Conservation (phyloP, 1,140 invertebrate species). For the Zaprionus inermis region DNA sequence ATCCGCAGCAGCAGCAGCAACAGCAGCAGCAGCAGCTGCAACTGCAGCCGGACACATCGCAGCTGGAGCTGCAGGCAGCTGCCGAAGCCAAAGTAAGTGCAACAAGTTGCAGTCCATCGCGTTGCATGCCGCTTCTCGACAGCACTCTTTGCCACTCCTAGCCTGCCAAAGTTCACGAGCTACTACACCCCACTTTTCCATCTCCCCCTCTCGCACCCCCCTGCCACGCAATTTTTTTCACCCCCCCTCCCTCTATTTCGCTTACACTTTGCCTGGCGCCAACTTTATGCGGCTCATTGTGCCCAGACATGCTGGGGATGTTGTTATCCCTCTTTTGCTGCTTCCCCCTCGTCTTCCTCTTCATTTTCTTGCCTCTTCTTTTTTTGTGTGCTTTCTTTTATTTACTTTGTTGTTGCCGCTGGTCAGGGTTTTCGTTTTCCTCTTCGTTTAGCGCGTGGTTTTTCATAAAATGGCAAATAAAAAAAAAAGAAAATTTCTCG, state of each 20-base stretch:
- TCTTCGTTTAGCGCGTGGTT: slow-evolving; percentile 10
- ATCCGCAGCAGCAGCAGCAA: slow-evolving; percentile 31
- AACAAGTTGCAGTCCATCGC: slow-evolving; percentile 67
- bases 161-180: not conserved
- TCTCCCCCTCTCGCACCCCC: not conserved
- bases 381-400: not conserved
- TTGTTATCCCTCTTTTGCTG: slow-evolving; percentile 42
- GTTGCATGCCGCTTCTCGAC: slow-evolving; percentile 25
- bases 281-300: slow-evolving; percentile 64
- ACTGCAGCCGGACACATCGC: slow-evolving; percentile 25
- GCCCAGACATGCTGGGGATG: slow-evolving; percentile 15
- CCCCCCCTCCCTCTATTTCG: not conserved
- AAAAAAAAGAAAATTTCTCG: not conserved
- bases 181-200: slow-evolving; percentile 14
- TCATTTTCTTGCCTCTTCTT: slow-evolving; percentile 10
- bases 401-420: slow-evolving; percentile 29
- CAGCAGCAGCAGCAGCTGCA: slow-evolving; percentile 41
- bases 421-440: slow-evolving; percentile 28
- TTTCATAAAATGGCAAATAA: not conserved
- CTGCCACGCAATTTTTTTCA: not conserved
- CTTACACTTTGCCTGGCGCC: slow-evolving; percentile 65
- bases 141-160: not conserved
- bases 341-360: slow-evolving; percentile 3
- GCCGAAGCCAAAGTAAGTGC: slow-evolving; percentile 66
- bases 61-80: slow-evolving; percentile 41